phyloP scores from a whole-genome alignment of 1,140 invertebrate species.

The Drepana arcuata region DNA sequence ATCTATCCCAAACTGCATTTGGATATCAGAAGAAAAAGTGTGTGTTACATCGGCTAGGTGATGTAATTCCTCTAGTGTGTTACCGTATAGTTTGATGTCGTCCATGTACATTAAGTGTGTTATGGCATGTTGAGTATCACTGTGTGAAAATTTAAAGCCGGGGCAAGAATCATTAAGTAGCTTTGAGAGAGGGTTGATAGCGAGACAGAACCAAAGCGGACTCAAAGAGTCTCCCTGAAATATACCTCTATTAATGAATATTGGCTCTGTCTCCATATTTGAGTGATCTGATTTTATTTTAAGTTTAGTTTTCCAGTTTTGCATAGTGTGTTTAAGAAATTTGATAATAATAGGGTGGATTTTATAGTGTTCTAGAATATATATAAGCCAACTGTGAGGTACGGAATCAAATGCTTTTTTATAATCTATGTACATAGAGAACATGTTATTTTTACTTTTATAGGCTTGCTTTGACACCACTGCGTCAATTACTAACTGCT shows the following conservation, averaged over 20 bases:
- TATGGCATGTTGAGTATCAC: background rate
- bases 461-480: constrained; percentile 4
- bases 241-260: constrained; percentile 6
- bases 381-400: constrained; percentile 15
- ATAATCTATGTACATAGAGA: constrained; percentile 15
- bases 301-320: constrained; percentile 12
- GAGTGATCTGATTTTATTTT: constrained; percentile 1
- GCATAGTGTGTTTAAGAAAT: constrained; percentile 4
- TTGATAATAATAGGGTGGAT: constrained; percentile 7
- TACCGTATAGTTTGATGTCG: background rate
- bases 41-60: background rate
- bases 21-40: background rate
- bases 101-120: constrained; percentile 6
- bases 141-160: constrained; percentile 3
- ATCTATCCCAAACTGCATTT: background rate
- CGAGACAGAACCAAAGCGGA: constrained; percentile 19
- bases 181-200: constrained; percentile 13
- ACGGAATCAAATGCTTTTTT: constrained; percentile 15
- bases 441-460: constrained; percentile 7
- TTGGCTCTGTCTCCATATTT: background rate
- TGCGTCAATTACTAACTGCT: constrained; percentile 9
- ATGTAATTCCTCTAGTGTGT: background rate
- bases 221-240: constrained; percentile 20
- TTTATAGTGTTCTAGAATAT: constrained; percentile 12
- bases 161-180: constrained; percentile 1